phyloP scores from a whole-genome alignment of 2,888 invertebrate genomes.

The Lysandra bellargus region DNA sequence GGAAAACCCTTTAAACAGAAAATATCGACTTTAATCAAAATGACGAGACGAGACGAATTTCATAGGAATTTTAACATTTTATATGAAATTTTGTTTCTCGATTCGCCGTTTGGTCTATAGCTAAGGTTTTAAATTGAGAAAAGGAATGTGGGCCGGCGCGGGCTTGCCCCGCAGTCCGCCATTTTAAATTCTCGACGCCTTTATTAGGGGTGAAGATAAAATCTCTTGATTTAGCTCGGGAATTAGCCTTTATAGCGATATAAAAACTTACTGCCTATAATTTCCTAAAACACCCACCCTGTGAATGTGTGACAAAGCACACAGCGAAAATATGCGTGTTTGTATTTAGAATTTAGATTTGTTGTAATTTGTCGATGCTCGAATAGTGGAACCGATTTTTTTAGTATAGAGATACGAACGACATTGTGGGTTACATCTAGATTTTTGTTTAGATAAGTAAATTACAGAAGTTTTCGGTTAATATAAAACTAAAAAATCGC shows the following conservation, averaged over 20 bases:
- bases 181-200: constrained; percentile 24
- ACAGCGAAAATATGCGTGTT: not conserved
- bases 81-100: too few species aligned
- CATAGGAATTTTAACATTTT: too few species aligned
- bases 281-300: not conserved
- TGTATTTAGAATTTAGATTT: too few species aligned
- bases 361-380: too few species aligned
- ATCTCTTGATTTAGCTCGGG: constrained; percentile 8
- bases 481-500: too few species aligned
- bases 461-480: too few species aligned
- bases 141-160: not conserved
- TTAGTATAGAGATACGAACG: too few species aligned
- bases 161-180: not conserved
- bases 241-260: not conserved
- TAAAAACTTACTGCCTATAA: not conserved
- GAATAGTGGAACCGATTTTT: too few species aligned
- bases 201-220: constrained; percentile 19
- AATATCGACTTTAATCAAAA: too few species aligned
- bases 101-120: not conserved
- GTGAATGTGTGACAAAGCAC: not conserved
- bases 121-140: not conserved
- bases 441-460: too few species aligned
- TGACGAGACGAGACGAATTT: too few species aligned
- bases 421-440: too few species aligned
- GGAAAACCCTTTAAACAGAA: not conserved